phyloP scores from a whole-genome alignment of 2,113 vertebrate species.

The Anser brachyrhynchus region DNA sequence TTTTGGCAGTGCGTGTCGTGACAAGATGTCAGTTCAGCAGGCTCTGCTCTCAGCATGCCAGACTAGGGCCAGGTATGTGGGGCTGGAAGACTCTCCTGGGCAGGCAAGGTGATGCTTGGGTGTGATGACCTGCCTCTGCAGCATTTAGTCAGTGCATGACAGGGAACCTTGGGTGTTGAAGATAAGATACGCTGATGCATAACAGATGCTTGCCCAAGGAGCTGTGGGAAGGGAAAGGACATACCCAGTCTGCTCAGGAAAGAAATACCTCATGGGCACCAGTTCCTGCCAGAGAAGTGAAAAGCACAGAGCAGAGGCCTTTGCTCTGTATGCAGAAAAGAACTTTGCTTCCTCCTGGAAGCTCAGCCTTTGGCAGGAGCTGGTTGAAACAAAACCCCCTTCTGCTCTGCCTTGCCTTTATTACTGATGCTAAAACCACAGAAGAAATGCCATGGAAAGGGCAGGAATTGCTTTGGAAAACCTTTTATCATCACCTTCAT shows the following conservation, averaged over 20 bases:
- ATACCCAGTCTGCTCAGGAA: background rate
- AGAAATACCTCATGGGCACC: fast-evolving
- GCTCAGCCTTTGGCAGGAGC: background rate
- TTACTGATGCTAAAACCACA: background rate
- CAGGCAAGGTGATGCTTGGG: background rate
- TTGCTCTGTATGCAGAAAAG: background rate
- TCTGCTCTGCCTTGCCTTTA: background rate
- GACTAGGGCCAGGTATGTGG: background rate
- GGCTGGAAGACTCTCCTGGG: background rate
- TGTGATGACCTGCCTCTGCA: background rate
- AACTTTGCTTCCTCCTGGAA: background rate
- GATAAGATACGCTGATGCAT: background rate
- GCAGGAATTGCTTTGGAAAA: background rate
- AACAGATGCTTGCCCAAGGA: background rate
- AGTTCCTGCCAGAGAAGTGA: background rate
- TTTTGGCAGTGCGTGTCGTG: background rate
- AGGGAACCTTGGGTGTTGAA: background rate
- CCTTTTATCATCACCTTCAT: background rate
- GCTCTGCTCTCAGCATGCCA: background rate
- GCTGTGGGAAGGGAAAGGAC: background rate
- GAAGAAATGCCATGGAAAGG: background rate
- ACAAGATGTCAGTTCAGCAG: background rate
- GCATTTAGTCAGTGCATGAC: fast-evolving
- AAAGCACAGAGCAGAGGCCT: background rate
- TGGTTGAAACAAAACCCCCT: background rate